Evolutionary conservation across 2,888 invertebrate genomes (phyloP), one percentile per base, ranked within the genome.

Genomic region (Pilophorus perplexus): DNA sequence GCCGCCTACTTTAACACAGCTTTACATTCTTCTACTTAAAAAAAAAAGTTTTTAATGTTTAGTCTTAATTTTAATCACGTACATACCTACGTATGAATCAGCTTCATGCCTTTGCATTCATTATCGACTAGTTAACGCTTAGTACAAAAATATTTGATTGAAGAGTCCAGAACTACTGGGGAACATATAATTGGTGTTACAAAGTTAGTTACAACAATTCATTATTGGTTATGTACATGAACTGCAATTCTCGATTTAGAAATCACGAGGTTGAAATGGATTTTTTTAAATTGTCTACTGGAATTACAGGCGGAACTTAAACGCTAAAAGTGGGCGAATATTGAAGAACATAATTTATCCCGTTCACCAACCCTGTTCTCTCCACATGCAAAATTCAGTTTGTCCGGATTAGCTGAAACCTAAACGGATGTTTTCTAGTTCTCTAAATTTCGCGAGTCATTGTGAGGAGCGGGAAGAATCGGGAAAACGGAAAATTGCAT

Each of bases 121-220:
- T 33, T 46, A 46, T 62, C 62, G 62, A 62, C 62, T 62, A 62
- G 62, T 62, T 62, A 62, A 18, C 62, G 62, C 46, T 46, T 62
- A 62, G 48, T 62, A 62, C 46, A 46, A 60, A 62, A 25, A 62
- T 20, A 46, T 62, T 62, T 62, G 62, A 62, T 62, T 59, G 25
- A 60, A 60, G 20, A 55, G 55, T 23, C 37, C 28, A 25, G 52
- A 25, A 55, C 20, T 33, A 37, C 38, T 14, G 38, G 1, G 12
- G 10, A 42, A 42, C 14, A 5, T 5, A 5, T 42, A n/a, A 5
- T 20, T 38, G 20, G 28, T 55, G 3, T 38, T 12, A 27, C 16
- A 8, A 52, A 52, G 52, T 52, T 52, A 28, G 22, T 38, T 37
- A n/a, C 18, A 55, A 38, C 18, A 18, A 23, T 10, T 55, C n/a